Evolutionary conservation across 2,888 invertebrate species (phyloP), one percentile per base, ranked within the genome.

Genomic region (Ypsolopha sequella): DNA sequence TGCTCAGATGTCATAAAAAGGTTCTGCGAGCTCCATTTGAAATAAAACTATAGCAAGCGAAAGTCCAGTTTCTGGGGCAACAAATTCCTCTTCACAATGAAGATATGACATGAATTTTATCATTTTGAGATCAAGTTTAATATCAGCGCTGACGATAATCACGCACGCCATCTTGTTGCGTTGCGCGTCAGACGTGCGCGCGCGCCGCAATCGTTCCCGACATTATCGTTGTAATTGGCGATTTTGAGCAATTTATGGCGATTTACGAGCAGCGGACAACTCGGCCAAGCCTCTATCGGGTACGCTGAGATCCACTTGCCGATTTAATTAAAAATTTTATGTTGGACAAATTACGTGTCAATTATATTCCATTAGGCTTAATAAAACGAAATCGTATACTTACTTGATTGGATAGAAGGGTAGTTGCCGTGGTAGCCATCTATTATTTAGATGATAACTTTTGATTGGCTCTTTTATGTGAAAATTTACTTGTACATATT

Each of bases 241-340:
- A 84, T 81, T 82, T 82, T 73, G 76, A 73, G 75, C 79, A 84
- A 84, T 84, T 84, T 84, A 85, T 82, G 76, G 78, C 78, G 76
- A 80, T 84, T 85, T 84, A 84, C 77, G 82, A 79, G 67, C 80
- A 79, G 78, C 79, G 76, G 80, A 81, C 82, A 82, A 76, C 79
- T 76, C 77, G 76, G 70, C 76, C 76, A 81, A 73, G 69, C 54
- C 33, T 11, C 6, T n/a, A 9, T 56, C 58, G 52, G 60, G 61
- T 64, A 64, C 70, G 72, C 73, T 60, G 66, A 80, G 24, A 79
- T 79, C 72, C 68, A 69, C 65, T 72, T 55, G 65, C 14, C 61
- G 68, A 73, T 84, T 82, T 72, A 80, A 84, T 80, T 81, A 52
- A 44, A 80, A 77, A 76, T 75, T 79, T 77, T 75, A 80, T 79